Evolutionary conservation across 2,113 vertebrate species (phyloP).

Genomic region (Trematocara macrostoma): DNA sequence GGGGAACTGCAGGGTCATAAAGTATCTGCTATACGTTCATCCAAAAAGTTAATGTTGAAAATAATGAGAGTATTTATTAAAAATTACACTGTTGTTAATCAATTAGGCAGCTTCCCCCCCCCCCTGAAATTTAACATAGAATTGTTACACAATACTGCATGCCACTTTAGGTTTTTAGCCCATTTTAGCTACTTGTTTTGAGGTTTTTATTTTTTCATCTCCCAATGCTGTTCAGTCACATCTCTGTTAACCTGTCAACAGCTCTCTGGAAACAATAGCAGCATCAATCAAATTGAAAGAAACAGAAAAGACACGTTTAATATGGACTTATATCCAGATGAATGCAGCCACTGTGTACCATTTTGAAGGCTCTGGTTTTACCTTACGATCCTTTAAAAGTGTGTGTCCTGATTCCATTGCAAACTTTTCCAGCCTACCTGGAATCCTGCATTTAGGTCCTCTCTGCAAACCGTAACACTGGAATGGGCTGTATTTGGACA

Average conservation of each 20-base stretch:
- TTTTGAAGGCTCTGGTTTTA: background rate
- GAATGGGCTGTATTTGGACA: background rate
- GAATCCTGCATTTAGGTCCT: background rate
- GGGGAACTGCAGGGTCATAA: background rate
- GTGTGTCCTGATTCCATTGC: background rate
- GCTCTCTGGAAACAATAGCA: no score
- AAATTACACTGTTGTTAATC: background rate
- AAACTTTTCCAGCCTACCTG: background rate
- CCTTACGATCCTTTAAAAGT: background rate
- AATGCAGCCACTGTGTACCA: background rate
- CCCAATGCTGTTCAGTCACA: background rate
- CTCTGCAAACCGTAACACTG: background rate
- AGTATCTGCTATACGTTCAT: background rate
- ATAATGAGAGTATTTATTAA: background rate
- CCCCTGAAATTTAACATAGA: background rate
- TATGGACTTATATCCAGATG: background rate
- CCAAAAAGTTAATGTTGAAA: background rate
- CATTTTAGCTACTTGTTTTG: background rate
- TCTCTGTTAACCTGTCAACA: background rate
- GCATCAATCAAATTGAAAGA: background rate
- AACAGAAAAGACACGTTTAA: background rate
- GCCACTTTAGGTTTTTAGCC: background rate
- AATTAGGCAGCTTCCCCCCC: rapidly evolving
- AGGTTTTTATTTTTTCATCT: background rate
- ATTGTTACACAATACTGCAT: background rate